Percentiles rank a stretch among this genome's conserved stretches.
Conservation (phyloP, 2,888 invertebrate species). For the Trachelus troglodyta region DNA sequence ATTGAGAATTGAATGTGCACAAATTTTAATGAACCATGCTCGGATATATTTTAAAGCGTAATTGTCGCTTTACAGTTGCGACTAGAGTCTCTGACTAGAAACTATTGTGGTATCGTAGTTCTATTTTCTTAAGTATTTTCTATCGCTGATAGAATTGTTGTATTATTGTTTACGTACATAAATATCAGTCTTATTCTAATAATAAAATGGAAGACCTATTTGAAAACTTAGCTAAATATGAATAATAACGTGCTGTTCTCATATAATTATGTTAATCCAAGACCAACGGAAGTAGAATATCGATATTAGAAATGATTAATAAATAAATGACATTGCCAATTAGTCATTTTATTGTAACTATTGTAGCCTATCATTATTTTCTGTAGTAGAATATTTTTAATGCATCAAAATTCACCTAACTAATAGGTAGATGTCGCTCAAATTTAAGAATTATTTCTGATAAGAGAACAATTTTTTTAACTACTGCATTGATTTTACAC, state of each 20-base stretch:
- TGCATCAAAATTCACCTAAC: not conserved
- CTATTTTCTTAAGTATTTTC: not conserved
- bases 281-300: not conserved
- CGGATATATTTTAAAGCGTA: not conserved
- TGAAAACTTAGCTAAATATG: not conserved
- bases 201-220: not conserved
- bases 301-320: not conserved
- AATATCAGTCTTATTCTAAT: not conserved
- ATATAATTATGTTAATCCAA: not conserved
- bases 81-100: not conserved
- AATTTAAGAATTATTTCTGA: not conserved
- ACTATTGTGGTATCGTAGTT: not conserved
- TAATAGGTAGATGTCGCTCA: not conserved
- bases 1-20: not conserved
- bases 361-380: not conserved
- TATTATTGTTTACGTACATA: not conserved
- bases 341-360: not conserved
- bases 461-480: not conserved
- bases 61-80: not conserved
- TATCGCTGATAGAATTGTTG: not conserved
- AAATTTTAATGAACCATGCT: not conserved
- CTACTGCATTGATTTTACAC: not conserved
- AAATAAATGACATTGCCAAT: not conserved
- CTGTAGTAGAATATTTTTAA: not conserved
- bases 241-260: not conserved